Conservation (phyloP, 2,797 vertebrate species). For the Halcyon badia region DNA sequence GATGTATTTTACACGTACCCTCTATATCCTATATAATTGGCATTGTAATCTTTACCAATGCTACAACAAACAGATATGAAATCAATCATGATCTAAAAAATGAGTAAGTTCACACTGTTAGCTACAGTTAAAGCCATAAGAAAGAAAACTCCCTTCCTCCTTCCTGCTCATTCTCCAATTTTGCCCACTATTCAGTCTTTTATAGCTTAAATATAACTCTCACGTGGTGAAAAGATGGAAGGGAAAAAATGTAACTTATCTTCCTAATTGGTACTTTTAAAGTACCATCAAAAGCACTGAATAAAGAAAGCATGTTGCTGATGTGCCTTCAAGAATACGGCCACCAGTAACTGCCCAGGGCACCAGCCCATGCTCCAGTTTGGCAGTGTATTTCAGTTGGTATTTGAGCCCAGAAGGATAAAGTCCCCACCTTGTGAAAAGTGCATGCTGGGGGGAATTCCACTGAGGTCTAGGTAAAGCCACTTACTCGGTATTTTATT, state of each 20-base stretch:
- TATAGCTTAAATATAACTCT: not conserved
- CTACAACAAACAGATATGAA: not conserved
- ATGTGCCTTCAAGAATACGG: not conserved
- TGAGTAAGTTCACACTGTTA: not conserved
- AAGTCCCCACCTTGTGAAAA: not conserved
- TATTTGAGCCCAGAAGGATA: not conserved
- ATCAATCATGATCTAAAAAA: not conserved
- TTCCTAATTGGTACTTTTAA: not conserved
- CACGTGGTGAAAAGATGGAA: not conserved
- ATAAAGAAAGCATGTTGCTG: not conserved
- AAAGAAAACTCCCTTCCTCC: not conserved
- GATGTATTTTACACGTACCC: not conserved
- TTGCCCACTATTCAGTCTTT: not conserved
- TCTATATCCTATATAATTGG: not conserved
- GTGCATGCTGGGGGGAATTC: not conserved
- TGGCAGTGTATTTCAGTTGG: not conserved
- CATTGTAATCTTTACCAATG: not conserved
- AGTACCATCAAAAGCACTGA: not conserved
- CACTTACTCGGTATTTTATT: not conserved
- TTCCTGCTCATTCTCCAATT: not conserved
- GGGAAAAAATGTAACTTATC: not conserved
- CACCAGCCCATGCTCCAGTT: not conserved
- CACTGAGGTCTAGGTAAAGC: not conserved
- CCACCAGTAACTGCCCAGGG: not conserved
- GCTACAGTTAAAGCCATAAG: not conserved